phyloP scores from a whole-genome alignment of 2,113 vertebrate genomes.

The Channa maculata region DNA sequence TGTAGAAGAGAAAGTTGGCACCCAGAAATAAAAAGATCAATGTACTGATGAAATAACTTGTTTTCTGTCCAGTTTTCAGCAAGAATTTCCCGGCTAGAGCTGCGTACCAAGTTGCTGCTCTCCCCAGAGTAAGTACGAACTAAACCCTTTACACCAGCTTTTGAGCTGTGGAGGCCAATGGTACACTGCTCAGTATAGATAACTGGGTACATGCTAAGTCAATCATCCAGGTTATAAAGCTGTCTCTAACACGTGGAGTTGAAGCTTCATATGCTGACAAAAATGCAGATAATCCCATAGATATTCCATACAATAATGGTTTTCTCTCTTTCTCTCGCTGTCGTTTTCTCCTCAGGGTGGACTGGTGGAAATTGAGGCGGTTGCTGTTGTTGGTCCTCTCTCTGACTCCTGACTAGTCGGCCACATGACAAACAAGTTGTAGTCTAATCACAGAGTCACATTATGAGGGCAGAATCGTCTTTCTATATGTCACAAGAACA shows the following conservation, averaged over 20 bases:
- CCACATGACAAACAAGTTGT: constrained; percentile 72
- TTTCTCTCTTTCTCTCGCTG: no score
- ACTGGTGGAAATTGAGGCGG: constrained; percentile 84
- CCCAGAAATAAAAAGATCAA: background rate
- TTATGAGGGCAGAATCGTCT: background rate
- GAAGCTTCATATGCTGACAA: background rate
- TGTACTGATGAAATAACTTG: background rate
- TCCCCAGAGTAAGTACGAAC: constrained; percentile 82
- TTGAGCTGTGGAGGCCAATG: no score
- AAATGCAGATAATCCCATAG: no score
- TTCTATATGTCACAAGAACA: background rate
- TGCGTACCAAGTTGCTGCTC: constrained; percentile 85
- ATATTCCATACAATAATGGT: no score
- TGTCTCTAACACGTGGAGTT: background rate
- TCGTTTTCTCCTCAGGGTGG: constrained; percentile 70
- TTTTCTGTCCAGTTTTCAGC: constrained; percentile 80
- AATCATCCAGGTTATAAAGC: background rate
- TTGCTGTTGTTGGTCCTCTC: constrained; percentile 80
- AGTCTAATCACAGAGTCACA: constrained; percentile 13
- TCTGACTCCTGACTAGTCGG: constrained; percentile 74
- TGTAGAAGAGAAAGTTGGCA: no score
- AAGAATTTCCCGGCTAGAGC: constrained; percentile 84
- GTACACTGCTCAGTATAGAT: no score
- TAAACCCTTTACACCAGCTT: no score
- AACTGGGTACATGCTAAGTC: background rate